phyloP scores from a whole-genome alignment of 30 jellyfish, hydroid and myxozoan genomes.

The Haliclystus octoradiatus region DNA sequence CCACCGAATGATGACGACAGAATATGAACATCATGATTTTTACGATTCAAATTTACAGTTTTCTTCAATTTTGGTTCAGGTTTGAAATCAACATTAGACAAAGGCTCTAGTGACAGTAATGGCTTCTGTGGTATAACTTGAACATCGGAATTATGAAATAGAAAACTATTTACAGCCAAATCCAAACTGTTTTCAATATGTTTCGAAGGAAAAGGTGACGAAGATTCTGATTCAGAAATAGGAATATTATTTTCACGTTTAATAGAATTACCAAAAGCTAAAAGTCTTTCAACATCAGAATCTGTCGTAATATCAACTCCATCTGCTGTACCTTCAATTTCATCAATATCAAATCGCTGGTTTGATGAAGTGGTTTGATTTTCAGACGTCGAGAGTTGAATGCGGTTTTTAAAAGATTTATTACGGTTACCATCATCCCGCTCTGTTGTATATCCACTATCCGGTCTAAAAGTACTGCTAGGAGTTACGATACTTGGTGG shows the following conservation, averaged over 20 bases:
- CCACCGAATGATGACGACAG: neutral
- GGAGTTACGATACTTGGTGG: neutral
- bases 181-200: neutral
- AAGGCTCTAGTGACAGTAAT: neutral
- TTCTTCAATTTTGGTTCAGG: neutral
- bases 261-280: neutral
- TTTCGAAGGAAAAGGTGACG: neutral
- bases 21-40: neutral
- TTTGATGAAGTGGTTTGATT: neutral
- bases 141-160: neutral
- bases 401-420: neutral
- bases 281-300: neutral
- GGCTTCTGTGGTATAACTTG: neutral
- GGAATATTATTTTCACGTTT: neutral
- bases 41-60: no score
- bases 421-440: neutral
- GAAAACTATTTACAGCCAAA: neutral
- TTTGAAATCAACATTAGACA: neutral
- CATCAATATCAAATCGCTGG: no score
- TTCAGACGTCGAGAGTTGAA: neutral
- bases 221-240: neutral
- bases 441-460: neutral
- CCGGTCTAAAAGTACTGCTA: neutral
- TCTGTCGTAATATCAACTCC: neutral
- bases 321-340: no score